Evolutionary conservation across 2,797 vertebrate genomes (phyloP).

Genomic region (Alcedo quadribrachys): DNA sequence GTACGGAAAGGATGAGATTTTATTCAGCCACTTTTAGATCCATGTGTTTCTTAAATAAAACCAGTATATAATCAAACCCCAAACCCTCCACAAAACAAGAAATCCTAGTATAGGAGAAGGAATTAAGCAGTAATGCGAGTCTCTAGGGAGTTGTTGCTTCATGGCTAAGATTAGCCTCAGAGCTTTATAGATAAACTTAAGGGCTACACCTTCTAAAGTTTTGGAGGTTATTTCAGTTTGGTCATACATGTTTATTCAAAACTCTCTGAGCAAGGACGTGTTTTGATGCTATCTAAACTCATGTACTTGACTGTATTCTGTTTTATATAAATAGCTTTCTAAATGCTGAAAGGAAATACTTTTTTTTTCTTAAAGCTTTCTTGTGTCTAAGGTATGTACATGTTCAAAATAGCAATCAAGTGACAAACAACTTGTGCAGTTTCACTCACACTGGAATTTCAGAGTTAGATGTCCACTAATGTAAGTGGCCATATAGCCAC

Average conservation of each 20-base stretch:
- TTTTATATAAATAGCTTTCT: neutral
- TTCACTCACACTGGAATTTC: neutral
- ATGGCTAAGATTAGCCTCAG: slow-evolving; percentile 17
- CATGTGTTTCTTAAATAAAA: rapidly evolving
- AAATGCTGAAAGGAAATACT: neutral
- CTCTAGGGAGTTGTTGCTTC: neutral
- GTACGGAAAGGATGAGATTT: neutral
- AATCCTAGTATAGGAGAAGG: neutral
- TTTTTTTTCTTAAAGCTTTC: neutral
- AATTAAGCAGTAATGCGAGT: neutral
- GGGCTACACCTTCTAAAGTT: slow-evolving; percentile 12
- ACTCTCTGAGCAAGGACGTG: neutral
- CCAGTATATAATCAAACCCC: neutral
- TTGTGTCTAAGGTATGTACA: neutral
- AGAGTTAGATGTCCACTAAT: neutral
- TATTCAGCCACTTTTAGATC: neutral
- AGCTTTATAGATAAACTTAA: neutral
- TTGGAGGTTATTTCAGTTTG: slow-evolving; percentile 16
- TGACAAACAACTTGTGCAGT: neutral
- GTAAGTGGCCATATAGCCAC: neutral
- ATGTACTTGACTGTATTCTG: neutral
- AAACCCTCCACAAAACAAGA: neutral
- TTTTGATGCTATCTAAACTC: neutral
- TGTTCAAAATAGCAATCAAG: neutral
- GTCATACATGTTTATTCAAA: slow-evolving; percentile 5